Percentiles rank a stretch among this genome's conserved stretches.
Evolutionary conservation across 2,113 vertebrate species (phyloP).

Genomic region (Puffinus mauretanicus): DNA sequence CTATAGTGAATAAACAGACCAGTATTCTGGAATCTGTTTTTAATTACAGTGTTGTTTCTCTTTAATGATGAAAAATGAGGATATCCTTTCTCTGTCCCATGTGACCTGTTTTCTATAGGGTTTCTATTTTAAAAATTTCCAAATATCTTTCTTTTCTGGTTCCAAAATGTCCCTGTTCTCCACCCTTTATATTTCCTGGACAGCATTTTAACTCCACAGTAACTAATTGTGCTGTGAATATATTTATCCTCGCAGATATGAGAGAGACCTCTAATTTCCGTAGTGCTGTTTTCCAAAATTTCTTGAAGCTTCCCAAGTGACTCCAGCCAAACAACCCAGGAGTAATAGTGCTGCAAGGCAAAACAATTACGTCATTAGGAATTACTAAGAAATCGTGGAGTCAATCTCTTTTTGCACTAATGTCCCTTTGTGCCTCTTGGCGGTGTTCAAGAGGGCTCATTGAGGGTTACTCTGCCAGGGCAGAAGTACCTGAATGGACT

Average conservation of each 20-base stretch:
- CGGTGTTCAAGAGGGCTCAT: background rate
- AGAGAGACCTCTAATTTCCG: background rate
- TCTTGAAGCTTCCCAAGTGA: constrained; percentile 33
- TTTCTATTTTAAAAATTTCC: constrained; percentile 9
- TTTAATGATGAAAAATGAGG: constrained; percentile 44
- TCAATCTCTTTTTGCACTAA: background rate
- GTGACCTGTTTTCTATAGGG: constrained; percentile 1
- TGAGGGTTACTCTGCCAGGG: background rate
- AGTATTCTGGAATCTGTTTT: constrained; percentile 19
- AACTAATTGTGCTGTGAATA: background rate
- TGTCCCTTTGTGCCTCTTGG: background rate
- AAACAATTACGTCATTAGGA: constrained; percentile 26
- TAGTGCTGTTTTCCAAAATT: constrained; percentile 19
- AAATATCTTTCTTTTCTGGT: constrained; percentile 1
- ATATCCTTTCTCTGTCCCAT: constrained; percentile 18
- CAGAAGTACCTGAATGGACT: background rate
- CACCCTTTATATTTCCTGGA: constrained; percentile 25
- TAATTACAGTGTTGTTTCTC: constrained; percentile 48
- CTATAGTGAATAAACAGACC: constrained; percentile 24
- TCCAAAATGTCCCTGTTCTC: constrained; percentile 8
- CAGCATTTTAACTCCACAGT: background rate
- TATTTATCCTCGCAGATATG: background rate
- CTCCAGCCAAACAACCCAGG: background rate
- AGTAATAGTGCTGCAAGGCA: constrained; percentile 5
- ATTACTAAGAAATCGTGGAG: background rate